Percentiles rank a stretch among this genome's conserved stretches.
Evolutionary conservation across 2,797 vertebrate genomes (phyloP).

Genomic region (Tokudaia muenninki): DNA sequence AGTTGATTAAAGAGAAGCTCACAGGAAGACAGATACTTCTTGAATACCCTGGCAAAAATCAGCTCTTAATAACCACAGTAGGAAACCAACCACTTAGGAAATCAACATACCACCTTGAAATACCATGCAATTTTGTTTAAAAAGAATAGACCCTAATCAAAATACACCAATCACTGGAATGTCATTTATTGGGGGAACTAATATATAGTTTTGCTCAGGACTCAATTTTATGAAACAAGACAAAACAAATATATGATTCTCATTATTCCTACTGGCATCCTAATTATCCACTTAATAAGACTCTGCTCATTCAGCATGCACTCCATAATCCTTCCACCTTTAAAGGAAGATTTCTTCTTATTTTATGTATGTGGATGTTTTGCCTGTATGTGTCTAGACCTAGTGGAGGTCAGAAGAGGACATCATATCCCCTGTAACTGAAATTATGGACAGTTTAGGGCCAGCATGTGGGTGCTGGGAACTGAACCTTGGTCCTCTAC

Average conservation of each 20-base stretch:
- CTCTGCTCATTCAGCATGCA: background rate
- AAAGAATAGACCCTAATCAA: conserved; percentile 20
- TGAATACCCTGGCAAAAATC: conserved; percentile 56
- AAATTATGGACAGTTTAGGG: background rate
- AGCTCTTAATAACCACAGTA: conserved; percentile 29
- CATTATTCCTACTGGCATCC: conserved; percentile 7
- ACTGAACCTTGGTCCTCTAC: background rate
- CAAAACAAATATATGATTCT: conserved; percentile 24
- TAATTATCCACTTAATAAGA: background rate
- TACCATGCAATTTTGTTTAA: conserved; percentile 55
- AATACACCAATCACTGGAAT: conserved; percentile 12
- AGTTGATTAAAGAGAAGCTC: conserved; percentile 61
- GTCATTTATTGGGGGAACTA: conserved; percentile 52
- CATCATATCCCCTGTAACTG: background rate
- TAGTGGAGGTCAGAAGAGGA: background rate
- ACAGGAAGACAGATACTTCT: conserved; percentile 23
- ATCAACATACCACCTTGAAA: conserved; percentile 43
- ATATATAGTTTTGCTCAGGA: background rate
- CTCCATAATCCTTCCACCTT: background rate
- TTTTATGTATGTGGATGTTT: background rate
- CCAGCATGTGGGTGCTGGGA: background rate
- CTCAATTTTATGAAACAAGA: conserved; percentile 60
- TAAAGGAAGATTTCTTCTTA: background rate
- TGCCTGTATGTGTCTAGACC: background rate
- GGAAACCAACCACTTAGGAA: too few species aligned